Base-by-base conservation (phyloP, 1,140 invertebrate genomes). In the Drosophila orena region DNA sequence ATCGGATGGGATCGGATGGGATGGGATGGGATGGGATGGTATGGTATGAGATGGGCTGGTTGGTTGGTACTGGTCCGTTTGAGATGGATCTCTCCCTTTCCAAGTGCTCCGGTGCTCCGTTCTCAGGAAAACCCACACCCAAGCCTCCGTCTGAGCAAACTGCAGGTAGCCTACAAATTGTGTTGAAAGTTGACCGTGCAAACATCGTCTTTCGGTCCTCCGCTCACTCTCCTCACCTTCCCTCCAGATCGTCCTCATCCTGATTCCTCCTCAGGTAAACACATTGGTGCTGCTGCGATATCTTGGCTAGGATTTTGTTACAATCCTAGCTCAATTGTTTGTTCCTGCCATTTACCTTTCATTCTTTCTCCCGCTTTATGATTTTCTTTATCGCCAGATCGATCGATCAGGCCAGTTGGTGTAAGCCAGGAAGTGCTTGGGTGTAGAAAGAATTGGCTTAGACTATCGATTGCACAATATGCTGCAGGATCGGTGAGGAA, bases 51-150 rank as follows among this genome's bases (percentile, higher is more conserved):
- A 30, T 30, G 30, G 30, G 30, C 10, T 14, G 49, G 43, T 46
- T 22, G 40, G 43, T 47, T 22, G 40, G 30, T 11, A 11, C 42
- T 44, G 42, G 42, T 20, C 42, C 15, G 17, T 12, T 22, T 20
- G 60, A 44, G 44, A 61, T 66, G 57, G 30, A 47, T 66, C 47
- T 53, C 58, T 61, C 37, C 49, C 53, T 24, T 42, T 42, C 44
- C 34, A 43, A 22, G 55, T 42, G 38, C 60, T 27, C 22, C 55
- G 30, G 43, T 42, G 38, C 60, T 27, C 52, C 34, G 72, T 84
- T 84, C 81, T 81, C 83, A 81, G 84, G 81, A 86, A 85, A 88
- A 86, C 74, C 79, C 83, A 81, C 81, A 88, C 83, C 83, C 78
- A 64, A 68, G 71, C 44, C 71, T 55, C 71, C 58, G 49, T 56